These are phyloP conservation scores for silkworm (Bombyx mori) DNA, from an alignment of 1,140 invertebrate genomes.

Conservation along the genomic window ASM3026992v2 NC_085121.1:3384001-3384500, in stretches of 20 bases:
- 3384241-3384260: constrained; percentile 1
- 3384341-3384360: too few species aligned
- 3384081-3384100: constrained; percentile 29
- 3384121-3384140: constrained; percentile 26
- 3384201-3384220: constrained; percentile 59
- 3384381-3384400: too few species aligned
- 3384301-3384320: too few species aligned
- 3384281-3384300: too few species aligned
- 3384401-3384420: too few species aligned
- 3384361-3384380: too few species aligned
- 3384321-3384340: too few species aligned
- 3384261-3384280: too few species aligned
- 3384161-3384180: constrained; percentile 46
- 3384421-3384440: too few species aligned
- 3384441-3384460: too few species aligned
- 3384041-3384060: constrained; percentile 64
- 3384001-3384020: constrained; percentile 50
- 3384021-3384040: constrained; percentile 63
- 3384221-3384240: constrained; percentile 56
- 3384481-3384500: too few species aligned
- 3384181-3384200: constrained; percentile 59
- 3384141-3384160: constrained; percentile 34
- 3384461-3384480: too few species aligned
- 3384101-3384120: constrained; percentile 45
- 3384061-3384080: constrained; percentile 70